Evolutionary conservation across 2,113 vertebrate genomes (phyloP).

Genomic region (Brachypteracias leptosomus): DNA sequence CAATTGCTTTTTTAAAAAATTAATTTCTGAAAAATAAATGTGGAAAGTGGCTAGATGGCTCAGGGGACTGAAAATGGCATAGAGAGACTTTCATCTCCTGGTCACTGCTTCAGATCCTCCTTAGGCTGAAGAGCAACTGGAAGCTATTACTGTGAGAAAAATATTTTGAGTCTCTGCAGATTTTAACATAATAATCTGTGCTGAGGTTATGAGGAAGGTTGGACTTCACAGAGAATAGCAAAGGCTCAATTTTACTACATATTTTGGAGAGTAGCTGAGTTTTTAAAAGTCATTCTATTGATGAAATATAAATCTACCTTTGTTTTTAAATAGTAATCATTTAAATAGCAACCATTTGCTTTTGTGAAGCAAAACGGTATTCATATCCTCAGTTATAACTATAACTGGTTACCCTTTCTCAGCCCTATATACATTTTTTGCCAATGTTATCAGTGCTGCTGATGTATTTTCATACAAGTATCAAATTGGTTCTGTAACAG

Average conservation of each 20-base stretch:
- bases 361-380: neutral
- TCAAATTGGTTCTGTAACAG: neutral
- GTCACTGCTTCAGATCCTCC: neutral
- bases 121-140: neutral
- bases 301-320: neutral
- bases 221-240: neutral
- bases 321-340: neutral
- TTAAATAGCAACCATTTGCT: neutral
- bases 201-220: neutral
- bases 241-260: neutral
- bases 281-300: neutral
- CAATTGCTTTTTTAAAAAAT: constrained; percentile 21
- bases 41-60: constrained; percentile 2
- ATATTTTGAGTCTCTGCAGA: neutral
- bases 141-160: neutral
- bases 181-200: neutral
- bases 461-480: neutral
- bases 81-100: neutral
- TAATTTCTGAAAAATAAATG: constrained; percentile 54
- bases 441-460: neutral
- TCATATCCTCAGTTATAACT: neutral
- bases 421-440: neutral
- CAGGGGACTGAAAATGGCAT: neutral
- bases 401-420: neutral
- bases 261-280: neutral